phyloP scores from a whole-genome alignment of 1,140 invertebrate species.

The Drosophila arizonae region DNA sequence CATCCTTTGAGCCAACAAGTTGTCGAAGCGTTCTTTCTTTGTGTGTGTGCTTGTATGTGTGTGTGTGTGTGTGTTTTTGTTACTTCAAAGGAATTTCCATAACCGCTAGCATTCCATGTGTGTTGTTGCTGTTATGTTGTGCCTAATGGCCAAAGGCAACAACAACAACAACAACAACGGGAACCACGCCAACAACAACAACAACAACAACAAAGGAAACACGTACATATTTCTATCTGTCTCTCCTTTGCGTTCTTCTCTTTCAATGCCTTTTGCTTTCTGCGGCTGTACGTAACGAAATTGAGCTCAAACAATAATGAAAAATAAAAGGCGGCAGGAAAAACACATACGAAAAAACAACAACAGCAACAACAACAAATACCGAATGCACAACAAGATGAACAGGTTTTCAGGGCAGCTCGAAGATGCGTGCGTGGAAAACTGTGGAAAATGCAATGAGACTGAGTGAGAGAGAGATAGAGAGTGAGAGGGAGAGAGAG shows the following conservation, averaged over 20 bases:
- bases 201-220: conserved; percentile 34
- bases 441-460: conserved; percentile 66
- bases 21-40: conserved; percentile 38
- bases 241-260: conserved; percentile 23
- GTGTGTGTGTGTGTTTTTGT: conserved; percentile 15
- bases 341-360: conserved; percentile 31
- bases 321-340: conserved; percentile 55
- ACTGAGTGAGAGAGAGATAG: no score
- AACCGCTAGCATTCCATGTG: conserved; percentile 76
- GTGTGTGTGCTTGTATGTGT: conserved; percentile 2
- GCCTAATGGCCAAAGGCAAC: conserved; percentile 66
- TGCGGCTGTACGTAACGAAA: conserved; percentile 74
- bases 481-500: no score
- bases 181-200: conserved; percentile 6
- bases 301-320: conserved; percentile 68
- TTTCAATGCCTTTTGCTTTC: conserved; percentile 77
- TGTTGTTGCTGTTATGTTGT: conserved; percentile 26
- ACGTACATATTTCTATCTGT: conserved; percentile 38
- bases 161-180: conserved; percentile 30
- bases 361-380: conserved; percentile 20
- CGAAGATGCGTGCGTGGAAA: conserved; percentile 64
- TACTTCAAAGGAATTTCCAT: conserved; percentile 77
- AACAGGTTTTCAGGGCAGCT: conserved; percentile 65
- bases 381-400: conserved; percentile 35
- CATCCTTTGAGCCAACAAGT: conserved; percentile 50